A percentile compares a stretch with the other conserved stretches of the same genome.
Evolutionary conservation across 2,888 invertebrate genomes (phyloP).

Genomic region (Priapulus caudatus): DNA sequence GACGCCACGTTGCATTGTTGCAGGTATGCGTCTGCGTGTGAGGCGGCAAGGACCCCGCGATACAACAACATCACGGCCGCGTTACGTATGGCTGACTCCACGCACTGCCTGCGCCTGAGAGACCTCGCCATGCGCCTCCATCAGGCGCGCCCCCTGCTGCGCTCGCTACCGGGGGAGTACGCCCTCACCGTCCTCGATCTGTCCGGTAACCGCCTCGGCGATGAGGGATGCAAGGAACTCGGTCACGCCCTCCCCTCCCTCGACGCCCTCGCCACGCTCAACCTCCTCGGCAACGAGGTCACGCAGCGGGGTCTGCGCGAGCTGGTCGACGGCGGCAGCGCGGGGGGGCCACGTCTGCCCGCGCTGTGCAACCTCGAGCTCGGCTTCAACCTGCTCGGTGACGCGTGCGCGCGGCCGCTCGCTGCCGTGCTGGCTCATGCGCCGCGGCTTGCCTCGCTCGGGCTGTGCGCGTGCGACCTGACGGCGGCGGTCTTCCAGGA

Average conservation of each 20-base stretch:
- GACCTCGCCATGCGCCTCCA: not conserved
- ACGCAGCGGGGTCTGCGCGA: not conserved
- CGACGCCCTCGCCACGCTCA: not conserved
- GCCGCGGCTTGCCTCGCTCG: not conserved
- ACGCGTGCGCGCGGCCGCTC: not conserved
- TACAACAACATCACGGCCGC: not conserved
- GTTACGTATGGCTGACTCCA: not conserved
- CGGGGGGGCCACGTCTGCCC: too few relatives aligned
- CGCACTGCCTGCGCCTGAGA: not conserved
- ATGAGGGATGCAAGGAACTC: slow-evolving; percentile 3
- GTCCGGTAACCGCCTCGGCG: not conserved
- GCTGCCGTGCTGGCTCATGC: not conserved
- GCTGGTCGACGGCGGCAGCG: too few relatives aligned
- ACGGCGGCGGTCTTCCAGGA: not conserved
- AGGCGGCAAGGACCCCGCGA: not conserved
- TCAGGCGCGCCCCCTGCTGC: not conserved
- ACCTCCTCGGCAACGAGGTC: not conserved
- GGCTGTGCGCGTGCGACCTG: not conserved
- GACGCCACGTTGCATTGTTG: too few relatives aligned
- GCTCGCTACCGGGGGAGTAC: not conserved
- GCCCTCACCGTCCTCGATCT: not conserved
- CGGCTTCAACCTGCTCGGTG: not conserved
- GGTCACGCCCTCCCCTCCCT: not conserved
- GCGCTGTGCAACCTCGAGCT: not conserved
- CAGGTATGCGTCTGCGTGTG: not conserved